phyloP scores from a whole-genome alignment of 2,888 invertebrate species.

The Mesorhabditis belari region DNA sequence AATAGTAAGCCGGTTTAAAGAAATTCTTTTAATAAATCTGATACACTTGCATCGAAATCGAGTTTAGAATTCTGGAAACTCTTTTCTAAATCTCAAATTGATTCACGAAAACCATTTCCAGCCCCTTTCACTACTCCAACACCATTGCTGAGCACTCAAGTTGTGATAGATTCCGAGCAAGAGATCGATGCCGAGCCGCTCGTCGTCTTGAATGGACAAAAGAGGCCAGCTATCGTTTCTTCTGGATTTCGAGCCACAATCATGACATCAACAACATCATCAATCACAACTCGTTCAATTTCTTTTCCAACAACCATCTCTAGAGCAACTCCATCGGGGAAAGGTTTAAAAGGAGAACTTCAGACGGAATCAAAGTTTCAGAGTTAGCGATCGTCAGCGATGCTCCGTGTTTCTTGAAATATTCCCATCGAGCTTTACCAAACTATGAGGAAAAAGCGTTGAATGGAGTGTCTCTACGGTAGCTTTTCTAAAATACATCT shows the following conservation, averaged over 20 bases:
- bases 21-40: too few relatives aligned
- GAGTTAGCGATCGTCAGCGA: background rate
- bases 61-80: too few relatives aligned
- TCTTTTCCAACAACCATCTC: background rate
- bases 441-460: background rate
- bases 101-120: too few relatives aligned
- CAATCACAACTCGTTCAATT: background rate
- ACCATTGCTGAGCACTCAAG: too few relatives aligned
- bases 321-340: too few relatives aligned
- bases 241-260: background rate
- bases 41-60: too few relatives aligned
- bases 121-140: too few relatives aligned
- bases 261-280: background rate
- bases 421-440: background rate
- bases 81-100: too few relatives aligned
- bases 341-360: too few relatives aligned
- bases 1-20: too few relatives aligned
- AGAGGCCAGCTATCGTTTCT: background rate
- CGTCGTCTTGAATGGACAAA: background rate
- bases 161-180: background rate
- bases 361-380: too few relatives aligned
- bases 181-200: background rate
- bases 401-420: background rate
- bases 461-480: background rate
- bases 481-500: too few relatives aligned